These are phyloP conservation scores for Abrostola triplasia DNA, from an alignment of 2,888 invertebrate genomes.

Conservation along the genomic window DNA sequence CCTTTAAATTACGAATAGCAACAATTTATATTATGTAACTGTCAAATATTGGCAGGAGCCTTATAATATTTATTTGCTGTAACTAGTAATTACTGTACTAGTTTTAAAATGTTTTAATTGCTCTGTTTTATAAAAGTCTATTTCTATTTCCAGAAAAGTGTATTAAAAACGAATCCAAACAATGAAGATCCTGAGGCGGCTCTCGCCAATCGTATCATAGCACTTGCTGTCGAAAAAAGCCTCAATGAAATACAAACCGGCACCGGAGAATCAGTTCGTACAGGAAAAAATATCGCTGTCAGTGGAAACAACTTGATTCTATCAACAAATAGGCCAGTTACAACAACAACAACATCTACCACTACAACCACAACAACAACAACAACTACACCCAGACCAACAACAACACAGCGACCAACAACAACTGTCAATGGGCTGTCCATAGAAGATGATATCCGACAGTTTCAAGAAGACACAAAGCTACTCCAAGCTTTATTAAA, in stretches of 20 bases:
- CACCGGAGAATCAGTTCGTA: conserved; percentile 65
- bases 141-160: conserved; percentile 77
- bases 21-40: too few relatives aligned
- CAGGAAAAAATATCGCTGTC: conserved; percentile 71
- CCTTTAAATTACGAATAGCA: too few relatives aligned
- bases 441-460: conserved; percentile 83
- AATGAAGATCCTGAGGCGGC: conserved; percentile 82
- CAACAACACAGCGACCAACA: conserved; percentile 70
- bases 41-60: too few relatives aligned
- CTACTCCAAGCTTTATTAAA: conserved; percentile 82
- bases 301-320: conserved; percentile 67
- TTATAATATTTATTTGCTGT: too few relatives aligned
- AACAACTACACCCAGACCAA: conserved; percentile 54
- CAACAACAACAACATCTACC: conserved; percentile 64
- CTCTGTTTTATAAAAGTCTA: neutral
- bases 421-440: conserved; percentile 68
- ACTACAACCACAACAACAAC: conserved; percentile 65
- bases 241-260: conserved; percentile 81
- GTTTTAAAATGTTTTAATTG: neutral
- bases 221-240: conserved; percentile 86
- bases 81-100: too few relatives aligned
- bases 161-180: conserved; percentile 75
- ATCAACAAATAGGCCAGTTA: conserved; percentile 58
- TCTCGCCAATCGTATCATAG: conserved; percentile 87
- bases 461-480: conserved; percentile 85